Percentiles rank a stretch among this genome's conserved stretches.
These are phyloP conservation scores for Ophion ventricosus DNA, from an alignment of 2,888 invertebrate genomes.

Conservation along the genomic window DNA sequence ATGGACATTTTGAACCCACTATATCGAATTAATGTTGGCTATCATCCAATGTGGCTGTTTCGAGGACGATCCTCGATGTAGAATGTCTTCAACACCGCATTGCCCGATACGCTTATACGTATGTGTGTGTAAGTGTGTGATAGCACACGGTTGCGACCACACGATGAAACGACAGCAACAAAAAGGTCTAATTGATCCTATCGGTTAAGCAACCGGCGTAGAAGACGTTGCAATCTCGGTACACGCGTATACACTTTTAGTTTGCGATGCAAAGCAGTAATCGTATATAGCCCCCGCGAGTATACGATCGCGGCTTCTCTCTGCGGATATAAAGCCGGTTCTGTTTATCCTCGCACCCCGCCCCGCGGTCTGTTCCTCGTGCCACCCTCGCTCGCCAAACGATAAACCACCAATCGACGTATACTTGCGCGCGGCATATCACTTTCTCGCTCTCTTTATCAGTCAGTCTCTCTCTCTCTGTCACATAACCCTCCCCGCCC, in stretches of 20 bases:
- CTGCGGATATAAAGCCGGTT: constrained; percentile 57
- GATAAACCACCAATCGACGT: constrained; percentile 69
- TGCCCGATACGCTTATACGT: neutral
- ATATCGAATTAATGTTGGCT: too few relatives aligned
- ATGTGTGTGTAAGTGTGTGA: neutral
- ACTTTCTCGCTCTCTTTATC: constrained; percentile 45
- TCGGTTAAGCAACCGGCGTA: constrained; percentile 54
- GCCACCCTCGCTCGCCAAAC: constrained; percentile 53
- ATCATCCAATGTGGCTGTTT: too few relatives aligned
- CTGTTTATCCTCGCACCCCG: constrained; percentile 51
- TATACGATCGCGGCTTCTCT: constrained; percentile 53
- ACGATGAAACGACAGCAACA: constrained; percentile 39
- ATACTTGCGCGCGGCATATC: constrained; percentile 33
- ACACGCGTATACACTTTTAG: constrained; percentile 65
- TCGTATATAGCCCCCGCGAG: constrained; percentile 39
- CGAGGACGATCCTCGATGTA: too few relatives aligned
- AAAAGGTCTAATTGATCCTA: constrained; percentile 62
- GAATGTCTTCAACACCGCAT: too few relatives aligned
- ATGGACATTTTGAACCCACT: too few relatives aligned
- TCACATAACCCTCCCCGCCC: constrained; percentile 27
- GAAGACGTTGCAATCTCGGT: constrained; percentile 57
- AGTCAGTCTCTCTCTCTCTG: constrained; percentile 8
- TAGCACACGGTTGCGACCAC: constrained; percentile 13
- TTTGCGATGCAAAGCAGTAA: constrained; percentile 64
- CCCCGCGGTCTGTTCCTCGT: constrained; percentile 37